phyloP scores from a whole-genome alignment of 1,140 invertebrate genomes.

The Aricia agestis region DNA sequence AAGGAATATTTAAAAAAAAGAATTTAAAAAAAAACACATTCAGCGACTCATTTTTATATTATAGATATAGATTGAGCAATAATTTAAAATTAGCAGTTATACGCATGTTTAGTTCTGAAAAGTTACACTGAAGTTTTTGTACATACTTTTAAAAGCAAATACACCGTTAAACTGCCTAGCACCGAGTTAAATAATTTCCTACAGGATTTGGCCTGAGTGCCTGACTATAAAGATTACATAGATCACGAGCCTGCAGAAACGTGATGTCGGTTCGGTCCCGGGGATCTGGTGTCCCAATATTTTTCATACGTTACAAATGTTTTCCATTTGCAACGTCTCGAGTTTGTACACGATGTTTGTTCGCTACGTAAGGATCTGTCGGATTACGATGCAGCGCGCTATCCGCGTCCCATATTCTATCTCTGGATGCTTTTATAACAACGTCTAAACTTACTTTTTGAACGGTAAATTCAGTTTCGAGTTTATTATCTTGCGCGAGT shows the following conservation, averaged over 20 bases:
- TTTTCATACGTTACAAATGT: slow-evolving; percentile 11
- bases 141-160: no score
- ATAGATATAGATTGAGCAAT: no score
- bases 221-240: slow-evolving; percentile 5
- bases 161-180: no score
- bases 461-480: slow-evolving; percentile 10
- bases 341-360: not conserved
- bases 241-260: not conserved
- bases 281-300: slow-evolving; percentile 1
- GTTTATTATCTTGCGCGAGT: not conserved
- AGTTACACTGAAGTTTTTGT: no score
- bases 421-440: slow-evolving; percentile 14
- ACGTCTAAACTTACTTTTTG: slow-evolving; percentile 1
- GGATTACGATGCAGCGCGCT: slow-evolving; percentile 6
- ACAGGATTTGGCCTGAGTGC: not conserved
- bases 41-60: no score
- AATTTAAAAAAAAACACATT: no score
- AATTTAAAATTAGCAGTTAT: no score
- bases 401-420: slow-evolving; percentile 10
- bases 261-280: not conserved
- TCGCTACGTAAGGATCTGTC: slow-evolving; percentile 4
- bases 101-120: no score
- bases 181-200: not conserved
- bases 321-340: slow-evolving; percentile 13
- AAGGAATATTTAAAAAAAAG: no score